phyloP scores from a whole-genome alignment of 1,140 invertebrate genomes.

The Heliconius hermathena region DNA sequence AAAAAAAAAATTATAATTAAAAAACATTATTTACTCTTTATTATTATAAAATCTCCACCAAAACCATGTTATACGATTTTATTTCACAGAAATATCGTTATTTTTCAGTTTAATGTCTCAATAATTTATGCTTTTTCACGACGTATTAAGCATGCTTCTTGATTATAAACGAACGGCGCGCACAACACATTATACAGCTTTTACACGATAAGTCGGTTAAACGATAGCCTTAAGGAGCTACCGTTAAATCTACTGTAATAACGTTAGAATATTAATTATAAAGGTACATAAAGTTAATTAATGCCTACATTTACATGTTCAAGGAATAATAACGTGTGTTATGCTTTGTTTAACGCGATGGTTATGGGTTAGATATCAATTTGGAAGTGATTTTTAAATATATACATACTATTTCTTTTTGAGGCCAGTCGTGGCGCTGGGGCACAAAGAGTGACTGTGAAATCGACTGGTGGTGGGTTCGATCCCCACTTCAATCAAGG shows the following conservation, averaged over 20 bases:
- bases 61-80: conserved; percentile 15
- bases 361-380: too few species aligned
- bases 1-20: not conserved
- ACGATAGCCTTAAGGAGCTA: conserved; percentile 1
- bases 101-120: conserved; percentile 10
- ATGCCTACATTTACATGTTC: not conserved
- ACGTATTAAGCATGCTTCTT: conserved; percentile 1
- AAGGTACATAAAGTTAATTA: not conserved
- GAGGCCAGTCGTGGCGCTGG: too few species aligned
- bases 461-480: too few species aligned
- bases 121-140: conserved; percentile 12
- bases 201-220: conserved; percentile 13
- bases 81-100: conserved; percentile 1
- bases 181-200: not conserved
- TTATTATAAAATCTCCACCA: conserved; percentile 6
- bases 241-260: not conserved
- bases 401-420: not conserved
- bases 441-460: too few species aligned
- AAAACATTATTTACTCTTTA: conserved; percentile 2
- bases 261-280: not conserved
- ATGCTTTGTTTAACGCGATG: too few species aligned
- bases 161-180: conserved; percentile 12
- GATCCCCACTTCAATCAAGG: too few species aligned
- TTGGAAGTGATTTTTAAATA: too few species aligned
- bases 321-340: too few species aligned